phyloP scores from a whole-genome alignment of 2,888 invertebrate species.

The Hirudinaria manillensis region DNA sequence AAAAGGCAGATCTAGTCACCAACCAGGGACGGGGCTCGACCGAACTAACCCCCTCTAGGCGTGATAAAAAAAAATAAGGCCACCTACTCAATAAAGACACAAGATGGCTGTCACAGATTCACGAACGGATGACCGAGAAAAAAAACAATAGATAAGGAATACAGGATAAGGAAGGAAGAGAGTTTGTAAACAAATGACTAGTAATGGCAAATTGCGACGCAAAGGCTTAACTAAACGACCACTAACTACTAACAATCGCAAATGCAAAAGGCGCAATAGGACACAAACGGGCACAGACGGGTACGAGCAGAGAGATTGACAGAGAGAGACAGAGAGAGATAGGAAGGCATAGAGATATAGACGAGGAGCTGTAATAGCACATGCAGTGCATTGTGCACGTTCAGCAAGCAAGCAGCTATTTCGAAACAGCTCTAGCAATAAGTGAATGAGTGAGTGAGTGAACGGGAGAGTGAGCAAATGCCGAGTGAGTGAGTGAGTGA shows the following conservation, averaged over 20 bases:
- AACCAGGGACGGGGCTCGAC: no score
- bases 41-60: no score
- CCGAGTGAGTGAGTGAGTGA: constrained; percentile 13
- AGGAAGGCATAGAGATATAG: background rate
- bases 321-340: background rate
- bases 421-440: constrained; percentile 30
- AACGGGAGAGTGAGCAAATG: constrained; percentile 7
- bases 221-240: background rate
- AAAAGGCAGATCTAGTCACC: no score
- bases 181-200: background rate
- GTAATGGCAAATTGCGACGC: background rate
- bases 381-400: constrained; percentile 23
- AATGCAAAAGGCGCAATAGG: background rate
- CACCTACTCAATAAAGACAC: no score
- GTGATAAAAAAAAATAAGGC: no score
- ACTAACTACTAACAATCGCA: background rate
- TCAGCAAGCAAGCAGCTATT: constrained; percentile 32
- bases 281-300: background rate
- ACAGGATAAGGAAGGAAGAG: no score
- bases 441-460: constrained; percentile 31
- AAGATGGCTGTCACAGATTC: no score
- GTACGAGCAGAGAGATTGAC: background rate
- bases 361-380: background rate
- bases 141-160: no score
- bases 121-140: no score